Evolutionary conservation across 2,888 invertebrate species (phyloP), one percentile per base, ranked within the genome.

Genomic region (Hyppa rectilinea): DNA sequence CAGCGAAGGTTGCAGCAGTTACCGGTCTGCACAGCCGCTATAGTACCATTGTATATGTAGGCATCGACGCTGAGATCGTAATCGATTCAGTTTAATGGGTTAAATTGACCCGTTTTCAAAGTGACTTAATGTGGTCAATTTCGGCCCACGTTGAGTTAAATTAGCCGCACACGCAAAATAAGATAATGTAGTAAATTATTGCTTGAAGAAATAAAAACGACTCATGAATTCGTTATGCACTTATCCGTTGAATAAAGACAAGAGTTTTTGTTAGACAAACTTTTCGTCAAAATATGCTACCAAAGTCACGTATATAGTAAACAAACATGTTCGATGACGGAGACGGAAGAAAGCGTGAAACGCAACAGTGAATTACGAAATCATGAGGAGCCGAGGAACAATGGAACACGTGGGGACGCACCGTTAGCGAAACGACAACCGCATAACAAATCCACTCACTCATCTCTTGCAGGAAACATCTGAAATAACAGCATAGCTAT

Each of bases 401-500:
- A 93, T 92, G 84, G 90, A 78, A 87, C 89, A 90, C 89, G 88
- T 90, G 90, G 85, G 81, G 80, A 85, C 76, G 81, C 88, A 88
- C 88, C 83, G 87, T 85, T 83, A 88, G 86, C 80, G 82, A 81
- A 86, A 91, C 87, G 81, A 81, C 84, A 90, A 89, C 89, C 87
- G 91, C 84, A 80, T 78, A 75, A 75, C 64, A 68, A 79, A 80
- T 69, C 56, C n/a, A 80, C 70, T 70, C 75, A 75, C 76, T 82
- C 29, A 76, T 71, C 80, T 74, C 43, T 49, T 34, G 36, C 29
- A 71, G 63, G 60, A 71, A 75, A 60, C 80, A 81, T 89, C 87
- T 91, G 87, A 89, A 91, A 92, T 87, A 92, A 92, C 90, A 92
- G 89, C 88, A 89, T 84, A 87, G 87, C 86, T 89, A 87, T 90